Evolutionary conservation across 2,888 invertebrate genomes (phyloP).

Genomic region (Heliconius ismenius): DNA sequence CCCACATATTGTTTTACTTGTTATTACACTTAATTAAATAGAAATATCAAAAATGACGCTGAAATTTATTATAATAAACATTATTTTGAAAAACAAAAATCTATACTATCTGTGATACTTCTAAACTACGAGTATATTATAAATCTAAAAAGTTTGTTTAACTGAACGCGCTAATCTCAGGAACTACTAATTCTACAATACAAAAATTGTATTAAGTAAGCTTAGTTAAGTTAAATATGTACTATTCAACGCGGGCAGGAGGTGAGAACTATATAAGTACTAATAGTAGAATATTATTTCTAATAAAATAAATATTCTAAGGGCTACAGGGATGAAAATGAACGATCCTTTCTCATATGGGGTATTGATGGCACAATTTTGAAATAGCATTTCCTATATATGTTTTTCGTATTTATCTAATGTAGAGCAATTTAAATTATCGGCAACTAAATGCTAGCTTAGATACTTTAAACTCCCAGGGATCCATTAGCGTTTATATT

Average conservation of each 20-base stretch:
- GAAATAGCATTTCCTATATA: background rate
- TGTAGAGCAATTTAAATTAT: background rate
- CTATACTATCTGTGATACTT: too few species aligned
- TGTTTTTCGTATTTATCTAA: background rate
- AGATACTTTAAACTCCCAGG: background rate
- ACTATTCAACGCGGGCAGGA: too few species aligned
- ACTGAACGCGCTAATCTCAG: too few species aligned
- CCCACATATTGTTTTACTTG: background rate
- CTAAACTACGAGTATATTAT: too few species aligned
- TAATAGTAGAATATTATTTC: too few species aligned
- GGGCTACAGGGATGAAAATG: background rate
- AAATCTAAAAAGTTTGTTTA: too few species aligned
- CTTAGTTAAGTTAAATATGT: too few species aligned
- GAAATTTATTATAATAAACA: background rate
- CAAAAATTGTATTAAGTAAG: too few species aligned
- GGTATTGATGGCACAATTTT: background rate
- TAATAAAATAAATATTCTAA: background rate
- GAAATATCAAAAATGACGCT: background rate
- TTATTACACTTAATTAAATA: background rate
- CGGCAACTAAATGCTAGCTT: background rate
- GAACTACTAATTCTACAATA: too few species aligned
- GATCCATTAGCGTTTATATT: constrained; percentile 6
- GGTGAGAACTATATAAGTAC: too few species aligned
- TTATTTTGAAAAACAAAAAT: too few species aligned
- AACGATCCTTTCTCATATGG: background rate